phyloP scores from a whole-genome alignment of 2,797 vertebrate genomes.

The Sphenodon punctatus region DNA sequence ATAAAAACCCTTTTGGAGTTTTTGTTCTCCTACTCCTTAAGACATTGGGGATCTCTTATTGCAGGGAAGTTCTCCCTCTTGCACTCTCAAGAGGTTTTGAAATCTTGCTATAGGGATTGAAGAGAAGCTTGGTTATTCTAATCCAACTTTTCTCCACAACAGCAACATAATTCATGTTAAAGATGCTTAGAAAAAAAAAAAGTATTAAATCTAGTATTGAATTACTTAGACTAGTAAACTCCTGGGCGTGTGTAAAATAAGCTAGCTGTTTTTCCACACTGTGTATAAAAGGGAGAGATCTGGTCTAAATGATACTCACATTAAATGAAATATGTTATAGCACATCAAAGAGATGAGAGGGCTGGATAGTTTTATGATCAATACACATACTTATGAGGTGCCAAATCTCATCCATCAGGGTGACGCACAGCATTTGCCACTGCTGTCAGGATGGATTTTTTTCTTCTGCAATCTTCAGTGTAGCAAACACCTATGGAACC shows the following conservation, averaged over 20 bases:
- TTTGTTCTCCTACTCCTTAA: background rate
- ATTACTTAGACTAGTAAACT: accelerated
- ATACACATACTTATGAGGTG: background rate
- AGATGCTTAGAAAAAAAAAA: background rate
- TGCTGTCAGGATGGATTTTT: background rate
- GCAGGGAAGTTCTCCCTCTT: background rate
- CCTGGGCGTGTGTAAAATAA: background rate
- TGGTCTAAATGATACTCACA: background rate
- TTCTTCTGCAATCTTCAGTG: no score
- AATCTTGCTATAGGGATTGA: no score
- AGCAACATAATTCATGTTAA: background rate
- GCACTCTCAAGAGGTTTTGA: background rate
- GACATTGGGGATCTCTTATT: background rate
- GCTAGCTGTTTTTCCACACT: background rate
- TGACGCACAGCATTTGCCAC: background rate
- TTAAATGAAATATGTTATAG: background rate
- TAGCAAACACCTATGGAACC: background rate
- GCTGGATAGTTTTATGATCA: background rate
- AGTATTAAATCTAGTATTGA: no score
- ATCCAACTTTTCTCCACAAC: background rate
- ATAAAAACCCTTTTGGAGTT: constrained; percentile 41
- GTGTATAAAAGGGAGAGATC: background rate
- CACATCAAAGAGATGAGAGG: background rate
- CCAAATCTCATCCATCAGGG: background rate
- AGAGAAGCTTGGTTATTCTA: background rate